A percentile compares a stretch with the other conserved stretches of the same genome.
Conservation (phyloP, 1,140 invertebrate species). For the Megathymus violae region DNA sequence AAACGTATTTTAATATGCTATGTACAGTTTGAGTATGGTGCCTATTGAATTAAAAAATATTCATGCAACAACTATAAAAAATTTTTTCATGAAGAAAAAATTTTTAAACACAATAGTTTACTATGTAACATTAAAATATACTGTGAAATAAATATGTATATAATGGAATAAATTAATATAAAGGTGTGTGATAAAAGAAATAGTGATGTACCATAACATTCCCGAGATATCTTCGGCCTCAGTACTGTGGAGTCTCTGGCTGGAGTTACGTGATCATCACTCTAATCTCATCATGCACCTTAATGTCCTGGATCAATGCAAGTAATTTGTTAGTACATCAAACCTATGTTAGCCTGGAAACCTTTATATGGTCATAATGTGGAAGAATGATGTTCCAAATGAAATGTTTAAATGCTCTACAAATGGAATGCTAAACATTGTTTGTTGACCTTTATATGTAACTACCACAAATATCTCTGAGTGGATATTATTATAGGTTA, state of each 20-base stretch:
- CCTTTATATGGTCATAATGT: constrained; percentile 18
- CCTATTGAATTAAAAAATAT: too few species aligned
- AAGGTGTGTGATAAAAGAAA: constrained; percentile 20
- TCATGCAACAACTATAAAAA: too few species aligned
- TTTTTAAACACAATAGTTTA: not conserved
- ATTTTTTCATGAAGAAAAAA: not conserved
- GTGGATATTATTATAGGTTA: too few species aligned
- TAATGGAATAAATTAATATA: constrained; percentile 8
- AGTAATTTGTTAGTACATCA: constrained; percentile 70
- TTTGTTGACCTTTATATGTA: too few species aligned
- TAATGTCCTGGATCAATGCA: constrained; percentile 75
- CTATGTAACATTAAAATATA: not conserved
- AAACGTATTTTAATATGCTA: too few species aligned
- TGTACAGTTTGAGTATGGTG: too few species aligned
- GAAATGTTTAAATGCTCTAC: not conserved
- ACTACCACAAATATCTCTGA: too few species aligned
- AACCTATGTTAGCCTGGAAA: constrained; percentile 33
- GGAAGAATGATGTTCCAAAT: constrained; percentile 14
- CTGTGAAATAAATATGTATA: constrained; percentile 13
- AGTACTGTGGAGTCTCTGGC: constrained; percentile 53
- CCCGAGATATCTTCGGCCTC: constrained; percentile 66
- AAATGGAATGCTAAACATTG: constrained; percentile 22
- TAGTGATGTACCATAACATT: constrained; percentile 77
- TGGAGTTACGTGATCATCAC: constrained; percentile 64
- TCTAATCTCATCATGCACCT: constrained; percentile 76